Conservation (phyloP, 1,140 invertebrate genomes). For the Bathynomus jamesi region DNA sequence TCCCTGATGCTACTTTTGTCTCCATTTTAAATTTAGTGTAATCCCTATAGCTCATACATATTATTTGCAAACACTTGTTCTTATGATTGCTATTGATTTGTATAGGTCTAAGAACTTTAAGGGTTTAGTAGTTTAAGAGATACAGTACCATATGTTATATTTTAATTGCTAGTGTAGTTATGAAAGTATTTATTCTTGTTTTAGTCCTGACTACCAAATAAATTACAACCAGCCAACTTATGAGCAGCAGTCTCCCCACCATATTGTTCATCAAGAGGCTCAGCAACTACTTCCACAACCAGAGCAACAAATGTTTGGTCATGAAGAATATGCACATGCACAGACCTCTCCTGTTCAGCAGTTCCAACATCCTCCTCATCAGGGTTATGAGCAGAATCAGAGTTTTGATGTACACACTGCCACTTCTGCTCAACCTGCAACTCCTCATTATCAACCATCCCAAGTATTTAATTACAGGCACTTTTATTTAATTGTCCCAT, state of each 20-base stretch:
- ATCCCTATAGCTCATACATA: no score
- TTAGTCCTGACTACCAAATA: slow-evolving; percentile 25
- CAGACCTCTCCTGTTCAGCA: not conserved
- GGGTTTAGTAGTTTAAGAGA: no score
- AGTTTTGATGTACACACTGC: slow-evolving; percentile 9
- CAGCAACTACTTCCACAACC: slow-evolving; percentile 5
- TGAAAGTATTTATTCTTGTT: no score
- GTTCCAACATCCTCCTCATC: not conserved
- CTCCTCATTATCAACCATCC: slow-evolving; percentile 3
- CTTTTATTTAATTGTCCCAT: not conserved
- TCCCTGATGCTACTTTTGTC: no score
- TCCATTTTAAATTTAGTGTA: no score
- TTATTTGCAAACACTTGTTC: no score
- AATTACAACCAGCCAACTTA: slow-evolving; percentile 36
- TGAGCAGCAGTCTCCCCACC: slow-evolving; percentile 38
- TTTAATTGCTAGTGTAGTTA: no score
- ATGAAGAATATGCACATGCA: not conserved
- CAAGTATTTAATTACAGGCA: not conserved
- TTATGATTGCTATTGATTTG: no score
- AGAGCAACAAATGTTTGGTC: not conserved
- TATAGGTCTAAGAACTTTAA: no score
- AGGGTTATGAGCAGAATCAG: not conserved
- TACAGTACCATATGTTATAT: no score
- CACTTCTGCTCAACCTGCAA: slow-evolving; percentile 44
- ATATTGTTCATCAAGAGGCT: slow-evolving; percentile 32